Percentiles rank a stretch among this genome's conserved stretches.
These are phyloP conservation scores for Nettapus auritus DNA, from an alignment of 2,113 vertebrate species.

Conservation along the genomic window DNA sequence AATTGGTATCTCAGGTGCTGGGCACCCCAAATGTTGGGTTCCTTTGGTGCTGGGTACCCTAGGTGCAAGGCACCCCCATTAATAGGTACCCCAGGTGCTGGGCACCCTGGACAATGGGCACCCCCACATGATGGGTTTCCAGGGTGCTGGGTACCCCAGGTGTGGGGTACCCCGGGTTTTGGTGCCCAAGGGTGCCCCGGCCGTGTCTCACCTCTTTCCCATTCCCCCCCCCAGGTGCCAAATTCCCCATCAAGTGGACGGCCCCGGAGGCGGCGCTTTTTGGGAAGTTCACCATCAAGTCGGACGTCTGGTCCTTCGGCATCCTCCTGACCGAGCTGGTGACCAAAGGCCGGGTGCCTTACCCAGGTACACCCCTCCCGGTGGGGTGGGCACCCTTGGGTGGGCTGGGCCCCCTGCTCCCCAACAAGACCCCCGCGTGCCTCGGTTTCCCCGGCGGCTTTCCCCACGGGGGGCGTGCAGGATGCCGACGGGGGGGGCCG, in stretches of 20 bases:
- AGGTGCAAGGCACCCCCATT: accelerated
- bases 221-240: constrained; percentile 82
- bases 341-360: constrained; percentile 96
- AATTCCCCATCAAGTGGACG: constrained; percentile 99
- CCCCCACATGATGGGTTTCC: accelerated
- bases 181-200: neutral
- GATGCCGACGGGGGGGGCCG: neutral
- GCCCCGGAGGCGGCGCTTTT: constrained; percentile 95
- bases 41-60: neutral
- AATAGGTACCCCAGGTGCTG: too few species aligned
- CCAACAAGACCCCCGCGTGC: accelerated
- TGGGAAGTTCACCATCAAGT: constrained; percentile 96
- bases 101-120: neutral
- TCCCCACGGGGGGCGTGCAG: accelerated
- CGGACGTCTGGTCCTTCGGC: constrained; percentile 97
- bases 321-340: constrained; percentile 95
- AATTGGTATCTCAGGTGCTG: accelerated
- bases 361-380: constrained; percentile 86
- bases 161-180: accelerated
- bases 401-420: neutral
- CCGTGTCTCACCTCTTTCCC: neutral
- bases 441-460: neutral
- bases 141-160: neutral
- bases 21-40: neutral
- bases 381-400: neutral